Evolutionary conservation across 92 coral and sea anemone species (phyloP).

Genomic region (Ricordea florida): DNA sequence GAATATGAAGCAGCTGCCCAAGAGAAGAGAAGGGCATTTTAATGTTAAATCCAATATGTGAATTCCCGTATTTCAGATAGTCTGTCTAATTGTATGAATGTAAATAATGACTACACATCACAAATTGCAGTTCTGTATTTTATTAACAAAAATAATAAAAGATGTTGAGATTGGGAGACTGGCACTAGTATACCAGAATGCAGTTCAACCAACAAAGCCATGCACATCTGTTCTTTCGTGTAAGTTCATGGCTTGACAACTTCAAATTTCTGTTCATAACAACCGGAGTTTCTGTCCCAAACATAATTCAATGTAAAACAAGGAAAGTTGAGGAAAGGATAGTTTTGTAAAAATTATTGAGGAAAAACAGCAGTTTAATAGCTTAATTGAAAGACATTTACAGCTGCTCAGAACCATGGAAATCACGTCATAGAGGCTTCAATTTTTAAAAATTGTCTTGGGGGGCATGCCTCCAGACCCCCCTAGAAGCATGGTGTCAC

Average conservation of each 20-base stretch:
- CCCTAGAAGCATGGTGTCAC: too few species aligned
- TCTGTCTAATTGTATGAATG: background rate
- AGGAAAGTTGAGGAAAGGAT: background rate
- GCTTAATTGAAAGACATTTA: background rate
- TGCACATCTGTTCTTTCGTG: background rate
- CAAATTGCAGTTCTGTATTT: background rate
- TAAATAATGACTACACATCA: background rate
- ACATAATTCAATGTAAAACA: background rate
- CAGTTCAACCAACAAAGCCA: background rate
- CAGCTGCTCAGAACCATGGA: background rate
- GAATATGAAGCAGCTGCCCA: too few species aligned
- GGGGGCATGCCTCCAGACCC: constrained; percentile 1
- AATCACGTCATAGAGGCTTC: background rate
- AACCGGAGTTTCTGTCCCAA: constrained; percentile 1
- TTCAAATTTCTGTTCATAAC: background rate
- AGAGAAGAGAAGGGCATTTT: too few species aligned
- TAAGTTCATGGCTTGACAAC: background rate
- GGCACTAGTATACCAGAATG: background rate
- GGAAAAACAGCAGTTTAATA: background rate
- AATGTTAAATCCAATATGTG: too few species aligned
- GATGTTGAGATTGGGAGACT: constrained; percentile 17
- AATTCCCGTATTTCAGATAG: too few species aligned
- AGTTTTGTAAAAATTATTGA: background rate
- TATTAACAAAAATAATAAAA: background rate
- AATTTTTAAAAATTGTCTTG: background rate